A percentile compares a stretch with the other conserved stretches of the same genome.
These are phyloP conservation scores for Pammene aurita DNA, from an alignment of 2,888 invertebrate genomes.

Conservation along the genomic window DNA sequence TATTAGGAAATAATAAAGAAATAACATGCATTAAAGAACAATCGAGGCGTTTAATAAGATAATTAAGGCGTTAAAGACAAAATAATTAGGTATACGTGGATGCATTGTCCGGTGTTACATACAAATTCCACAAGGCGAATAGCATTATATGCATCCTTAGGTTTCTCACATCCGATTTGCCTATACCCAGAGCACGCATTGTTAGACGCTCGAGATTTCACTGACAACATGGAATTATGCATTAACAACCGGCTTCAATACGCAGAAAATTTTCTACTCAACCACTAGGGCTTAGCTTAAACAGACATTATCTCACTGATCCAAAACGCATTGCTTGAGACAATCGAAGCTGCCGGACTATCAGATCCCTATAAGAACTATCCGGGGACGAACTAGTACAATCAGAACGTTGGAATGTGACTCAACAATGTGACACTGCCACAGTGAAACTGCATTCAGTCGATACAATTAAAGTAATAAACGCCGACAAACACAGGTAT, in stretches of 20 bases:
- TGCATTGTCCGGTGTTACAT: constrained; percentile 52
- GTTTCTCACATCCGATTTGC: constrained; percentile 65
- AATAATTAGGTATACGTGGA: constrained; percentile 53
- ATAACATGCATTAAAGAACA: constrained; percentile 29
- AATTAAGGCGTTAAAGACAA: constrained; percentile 39
- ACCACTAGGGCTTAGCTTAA: neutral
- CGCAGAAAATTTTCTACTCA: constrained; percentile 26
- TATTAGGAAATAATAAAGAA: constrained; percentile 35
- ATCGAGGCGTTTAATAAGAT: constrained; percentile 35
- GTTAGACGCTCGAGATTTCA: constrained; percentile 67
- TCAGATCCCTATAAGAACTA: constrained; percentile 7
- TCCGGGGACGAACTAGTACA: constrained; percentile 35
- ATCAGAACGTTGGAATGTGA: constrained; percentile 60
- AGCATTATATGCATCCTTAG: constrained; percentile 57
- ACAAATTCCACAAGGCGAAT: constrained; percentile 50
- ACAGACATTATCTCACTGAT: constrained; percentile 13
- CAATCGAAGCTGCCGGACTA: constrained; percentile 11
- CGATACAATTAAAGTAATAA: constrained; percentile 79
- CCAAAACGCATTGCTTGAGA: constrained; percentile 5
- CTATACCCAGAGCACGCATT: constrained; percentile 60
- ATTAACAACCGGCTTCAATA: constrained; percentile 67
- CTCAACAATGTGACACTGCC: constrained; percentile 68
- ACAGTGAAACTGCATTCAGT: constrained; percentile 74
- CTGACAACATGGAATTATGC: constrained; percentile 73
- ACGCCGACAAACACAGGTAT: constrained; percentile 66